phyloP scores from a whole-genome alignment of 2,113 vertebrate species.

The Sitta europaea region DNA sequence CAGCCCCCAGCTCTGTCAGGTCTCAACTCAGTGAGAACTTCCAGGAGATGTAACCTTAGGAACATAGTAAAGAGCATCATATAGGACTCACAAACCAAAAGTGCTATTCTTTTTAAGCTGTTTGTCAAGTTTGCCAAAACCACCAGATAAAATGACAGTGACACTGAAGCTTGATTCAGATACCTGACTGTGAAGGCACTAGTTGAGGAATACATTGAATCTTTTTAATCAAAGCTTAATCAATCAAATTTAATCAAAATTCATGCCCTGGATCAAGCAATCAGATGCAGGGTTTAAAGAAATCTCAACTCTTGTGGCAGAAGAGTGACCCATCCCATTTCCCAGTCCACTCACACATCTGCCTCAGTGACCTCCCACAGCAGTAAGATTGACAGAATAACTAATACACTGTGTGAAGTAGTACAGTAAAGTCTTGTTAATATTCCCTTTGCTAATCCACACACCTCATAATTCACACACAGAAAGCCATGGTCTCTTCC shows the following conservation, averaged over 20 bases:
- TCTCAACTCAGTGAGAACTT: background rate
- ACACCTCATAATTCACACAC: conserved; percentile 26
- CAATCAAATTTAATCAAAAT: no score
- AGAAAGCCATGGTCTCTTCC: background rate
- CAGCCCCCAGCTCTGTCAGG: background rate
- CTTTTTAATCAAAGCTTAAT: background rate
- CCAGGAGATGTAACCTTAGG: background rate
- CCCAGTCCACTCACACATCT: background rate
- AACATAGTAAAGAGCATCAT: background rate
- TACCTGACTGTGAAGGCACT: background rate
- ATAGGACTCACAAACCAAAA: background rate
- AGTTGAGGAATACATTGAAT: background rate
- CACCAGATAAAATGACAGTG: background rate
- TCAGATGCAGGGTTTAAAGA: background rate
- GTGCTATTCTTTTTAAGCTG: background rate
- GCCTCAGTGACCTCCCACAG: background rate
- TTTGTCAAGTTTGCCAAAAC: background rate
- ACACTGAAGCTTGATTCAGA: background rate
- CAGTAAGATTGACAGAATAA: background rate
- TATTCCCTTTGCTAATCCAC: conserved; percentile 2
- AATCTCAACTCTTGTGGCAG: background rate
- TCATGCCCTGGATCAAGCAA: background rate
- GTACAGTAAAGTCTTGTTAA: conserved; percentile 7
- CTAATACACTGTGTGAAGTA: background rate
- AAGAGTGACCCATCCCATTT: background rate